Percentiles rank a stretch among this genome's conserved stretches.
phyloP scores from a whole-genome alignment of 1,140 invertebrate species.

The Hormaphis cornu region DNA sequence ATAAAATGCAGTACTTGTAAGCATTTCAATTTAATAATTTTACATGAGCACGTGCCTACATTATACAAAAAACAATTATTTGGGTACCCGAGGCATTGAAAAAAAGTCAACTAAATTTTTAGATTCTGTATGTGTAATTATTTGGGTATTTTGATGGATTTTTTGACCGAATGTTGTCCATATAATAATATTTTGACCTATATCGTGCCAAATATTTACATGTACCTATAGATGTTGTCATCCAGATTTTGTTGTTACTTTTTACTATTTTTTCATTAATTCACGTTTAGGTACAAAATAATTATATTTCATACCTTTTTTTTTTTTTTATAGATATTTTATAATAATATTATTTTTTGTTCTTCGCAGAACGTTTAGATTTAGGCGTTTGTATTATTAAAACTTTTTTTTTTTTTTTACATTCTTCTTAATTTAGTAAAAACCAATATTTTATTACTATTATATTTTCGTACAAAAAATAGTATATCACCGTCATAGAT shows the following conservation, averaged over 20 bases:
- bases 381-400: not conserved
- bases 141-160: too few relatives aligned
- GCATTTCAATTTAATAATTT: too few relatives aligned
- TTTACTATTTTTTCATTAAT: too few relatives aligned
- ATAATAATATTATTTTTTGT: not conserved
- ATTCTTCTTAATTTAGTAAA: conserved; percentile 1
- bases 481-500: not conserved
- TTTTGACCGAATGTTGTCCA: too few relatives aligned
- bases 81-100: too few relatives aligned
- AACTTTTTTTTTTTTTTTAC: not conserved
- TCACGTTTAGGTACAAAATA: not conserved
- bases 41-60: too few relatives aligned
- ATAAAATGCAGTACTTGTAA: too few relatives aligned
- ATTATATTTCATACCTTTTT: not conserved
- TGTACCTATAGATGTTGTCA: not conserved
- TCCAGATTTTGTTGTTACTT: not conserved
- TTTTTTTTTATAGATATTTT: not conserved
- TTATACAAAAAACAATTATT: too few relatives aligned
- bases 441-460: not conserved
- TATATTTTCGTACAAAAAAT: not conserved
- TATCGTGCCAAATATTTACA: not conserved
- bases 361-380: not conserved
- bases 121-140: too few relatives aligned
- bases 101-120: too few relatives aligned
- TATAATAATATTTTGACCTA: conserved; percentile 11